Evolutionary conservation across 2,797 vertebrate genomes (phyloP).

Genomic region (Hylomyscus alleni): DNA sequence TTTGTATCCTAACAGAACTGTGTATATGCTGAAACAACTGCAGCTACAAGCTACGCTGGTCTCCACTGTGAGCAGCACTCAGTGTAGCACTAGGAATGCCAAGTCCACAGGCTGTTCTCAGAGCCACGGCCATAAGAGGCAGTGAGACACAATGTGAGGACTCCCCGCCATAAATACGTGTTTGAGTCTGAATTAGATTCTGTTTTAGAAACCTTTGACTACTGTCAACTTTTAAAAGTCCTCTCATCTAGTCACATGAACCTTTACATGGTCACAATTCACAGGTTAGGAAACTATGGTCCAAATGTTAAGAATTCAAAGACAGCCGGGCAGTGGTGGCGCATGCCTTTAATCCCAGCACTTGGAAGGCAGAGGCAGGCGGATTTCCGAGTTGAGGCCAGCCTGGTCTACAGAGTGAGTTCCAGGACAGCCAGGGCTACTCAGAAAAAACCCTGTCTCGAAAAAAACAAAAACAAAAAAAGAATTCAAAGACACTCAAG

Average conservation of each 20-base stretch:
- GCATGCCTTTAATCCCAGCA: too few species aligned
- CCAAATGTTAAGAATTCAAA: conserved; percentile 1
- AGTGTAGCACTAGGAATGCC: background rate
- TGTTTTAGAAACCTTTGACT: background rate
- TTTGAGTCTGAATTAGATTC: background rate
- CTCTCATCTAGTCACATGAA: background rate
- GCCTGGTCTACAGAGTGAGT: too few species aligned
- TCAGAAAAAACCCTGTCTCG: too few species aligned
- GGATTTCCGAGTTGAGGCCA: too few species aligned
- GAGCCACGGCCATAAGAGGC: background rate
- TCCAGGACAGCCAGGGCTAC: too few species aligned
- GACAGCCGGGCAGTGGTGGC: too few species aligned
- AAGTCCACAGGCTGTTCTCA: background rate
- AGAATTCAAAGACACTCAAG: background rate
- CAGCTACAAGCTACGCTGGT: background rate
- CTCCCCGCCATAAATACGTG: fast-evolving
- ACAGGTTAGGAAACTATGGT: background rate
- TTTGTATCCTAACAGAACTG: background rate
- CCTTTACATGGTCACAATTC: background rate
- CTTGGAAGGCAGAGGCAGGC: too few species aligned
- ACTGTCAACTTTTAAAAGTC: background rate
- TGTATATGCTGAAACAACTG: background rate
- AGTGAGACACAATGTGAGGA: too few species aligned
- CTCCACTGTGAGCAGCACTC: background rate
- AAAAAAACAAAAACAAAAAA: too few species aligned